A percentile compares a stretch with the other conserved stretches of the same genome.
Evolutionary conservation across 2,888 invertebrate species (phyloP).

Genomic region (Tetragonisca angustula): DNA sequence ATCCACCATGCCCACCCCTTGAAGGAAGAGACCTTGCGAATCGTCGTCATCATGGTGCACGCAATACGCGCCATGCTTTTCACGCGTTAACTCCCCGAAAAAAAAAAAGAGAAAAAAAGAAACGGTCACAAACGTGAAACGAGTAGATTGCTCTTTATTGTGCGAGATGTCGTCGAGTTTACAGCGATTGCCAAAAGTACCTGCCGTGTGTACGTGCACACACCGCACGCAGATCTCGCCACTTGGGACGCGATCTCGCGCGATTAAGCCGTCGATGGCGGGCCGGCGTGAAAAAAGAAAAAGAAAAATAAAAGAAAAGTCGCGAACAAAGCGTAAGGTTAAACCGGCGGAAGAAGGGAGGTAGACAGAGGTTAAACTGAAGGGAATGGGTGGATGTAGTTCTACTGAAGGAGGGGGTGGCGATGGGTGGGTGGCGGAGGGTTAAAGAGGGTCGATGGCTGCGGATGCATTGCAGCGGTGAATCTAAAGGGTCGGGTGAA

Average conservation of each 20-base stretch:
- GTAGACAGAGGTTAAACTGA: constrained; percentile 44
- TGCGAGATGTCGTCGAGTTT: constrained; percentile 51
- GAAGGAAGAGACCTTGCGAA: constrained; percentile 33
- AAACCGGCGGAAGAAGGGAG: constrained; percentile 34
- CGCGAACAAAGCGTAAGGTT: constrained; percentile 17
- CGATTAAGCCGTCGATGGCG: constrained; percentile 8
- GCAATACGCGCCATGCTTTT: constrained; percentile 56
- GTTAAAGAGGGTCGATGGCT: neutral
- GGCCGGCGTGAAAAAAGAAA: constrained; percentile 4
- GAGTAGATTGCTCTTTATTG: constrained; percentile 59
- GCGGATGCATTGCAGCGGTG: constrained; percentile 40
- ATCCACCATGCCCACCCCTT: constrained; percentile 28
- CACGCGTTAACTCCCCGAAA: constrained; percentile 27
- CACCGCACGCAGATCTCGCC: neutral
- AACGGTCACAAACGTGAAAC: constrained; percentile 28
- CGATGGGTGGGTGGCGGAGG: neutral
- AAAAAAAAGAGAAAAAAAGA: neutral
- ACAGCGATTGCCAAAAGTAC: constrained; percentile 67
- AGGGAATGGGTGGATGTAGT: neutral
- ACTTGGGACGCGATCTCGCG: constrained; percentile 11
- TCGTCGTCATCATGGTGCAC: constrained; percentile 62
- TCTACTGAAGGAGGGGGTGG: neutral
- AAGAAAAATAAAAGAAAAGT: neutral
- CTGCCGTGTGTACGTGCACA: neutral
- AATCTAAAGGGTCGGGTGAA: constrained; percentile 56